Conservation (phyloP, 1,140 invertebrate species). For the Samia ricini region DNA sequence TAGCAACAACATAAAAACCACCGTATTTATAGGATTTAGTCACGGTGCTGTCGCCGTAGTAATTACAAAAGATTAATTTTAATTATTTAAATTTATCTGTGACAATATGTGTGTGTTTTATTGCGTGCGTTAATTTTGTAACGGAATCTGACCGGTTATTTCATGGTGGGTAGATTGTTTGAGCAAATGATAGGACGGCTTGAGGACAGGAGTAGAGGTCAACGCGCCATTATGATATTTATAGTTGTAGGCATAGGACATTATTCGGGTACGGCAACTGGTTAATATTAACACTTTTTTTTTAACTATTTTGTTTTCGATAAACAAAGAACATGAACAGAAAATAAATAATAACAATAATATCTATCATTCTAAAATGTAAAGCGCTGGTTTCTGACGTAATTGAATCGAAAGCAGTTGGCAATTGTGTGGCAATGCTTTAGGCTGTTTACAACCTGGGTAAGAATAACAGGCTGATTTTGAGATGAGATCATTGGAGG, state of each 20-base stretch:
- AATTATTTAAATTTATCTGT: constrained; percentile 10
- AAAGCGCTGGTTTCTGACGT: no score
- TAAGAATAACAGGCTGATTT: no score
- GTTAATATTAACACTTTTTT: no score
- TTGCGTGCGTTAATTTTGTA: constrained; percentile 12
- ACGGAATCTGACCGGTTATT: constrained; percentile 19
- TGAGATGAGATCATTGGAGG: no score
- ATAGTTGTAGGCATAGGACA: neutral
- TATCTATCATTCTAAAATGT: no score
- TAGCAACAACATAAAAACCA: constrained; percentile 4
- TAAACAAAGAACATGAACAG: no score
- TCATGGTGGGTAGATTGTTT: constrained; percentile 13
- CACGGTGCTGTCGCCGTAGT: constrained; percentile 12
- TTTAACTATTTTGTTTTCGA: no score
- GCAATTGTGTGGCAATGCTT: no score
- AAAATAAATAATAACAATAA: no score
- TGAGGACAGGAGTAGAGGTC: constrained; percentile 9
- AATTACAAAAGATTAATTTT: constrained; percentile 11
- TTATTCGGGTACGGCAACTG: neutral
- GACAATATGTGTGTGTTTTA: constrained; percentile 5
- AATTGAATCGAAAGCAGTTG: no score
- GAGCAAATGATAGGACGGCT: constrained; percentile 7
- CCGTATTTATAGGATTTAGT: constrained; percentile 11
- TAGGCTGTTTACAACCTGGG: no score
- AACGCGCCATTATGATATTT: constrained; percentile 2